These are phyloP conservation scores for Vimba vimba DNA, from an alignment of 2,113 vertebrate species.

Conservation along the genomic window DNA sequence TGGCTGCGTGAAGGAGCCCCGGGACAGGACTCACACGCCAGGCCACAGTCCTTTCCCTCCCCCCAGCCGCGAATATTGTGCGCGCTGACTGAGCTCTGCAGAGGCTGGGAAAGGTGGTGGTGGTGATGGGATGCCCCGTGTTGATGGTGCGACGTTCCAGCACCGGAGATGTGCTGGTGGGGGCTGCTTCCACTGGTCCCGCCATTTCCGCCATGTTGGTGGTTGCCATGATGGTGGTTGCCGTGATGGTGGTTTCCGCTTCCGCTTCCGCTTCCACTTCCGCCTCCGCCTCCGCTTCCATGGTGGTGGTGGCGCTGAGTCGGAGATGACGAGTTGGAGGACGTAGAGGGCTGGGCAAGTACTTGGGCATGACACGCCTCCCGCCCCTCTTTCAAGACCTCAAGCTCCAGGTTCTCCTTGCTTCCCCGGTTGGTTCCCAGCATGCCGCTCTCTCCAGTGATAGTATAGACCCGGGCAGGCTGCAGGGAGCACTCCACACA, in stretches of 20 bases:
- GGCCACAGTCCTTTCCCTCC: conserved; percentile 79
- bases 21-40: conserved; percentile 84
- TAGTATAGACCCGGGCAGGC: conserved; percentile 90
- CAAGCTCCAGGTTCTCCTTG: conserved; percentile 88
- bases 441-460: conserved; percentile 88
- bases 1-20: conserved; percentile 81
- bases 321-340: conserved; percentile 69
- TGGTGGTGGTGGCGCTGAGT: conserved; percentile 70
- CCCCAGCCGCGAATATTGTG: conserved; percentile 82
- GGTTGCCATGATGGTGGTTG: conserved; percentile 73
- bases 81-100: conserved; percentile 80
- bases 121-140: conserved; percentile 59
- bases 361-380: conserved; percentile 47
- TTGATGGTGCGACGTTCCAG: conserved; percentile 58
- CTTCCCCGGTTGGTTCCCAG: conserved; percentile 82
- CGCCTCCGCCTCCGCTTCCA: conserved; percentile 44
- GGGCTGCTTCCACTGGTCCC: conserved; percentile 30
- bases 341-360: conserved; percentile 68
- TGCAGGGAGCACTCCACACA: conserved; percentile 77
- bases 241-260: conserved; percentile 58
- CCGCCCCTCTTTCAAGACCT: conserved; percentile 84
- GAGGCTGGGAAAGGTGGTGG: conserved; percentile 74
- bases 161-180: not conserved
- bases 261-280: not conserved
- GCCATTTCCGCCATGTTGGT: conserved; percentile 74